Conservation (phyloP, 35 echinoderm and acorn worm genomes). For the Heliocidaris tuberculata region DNA sequence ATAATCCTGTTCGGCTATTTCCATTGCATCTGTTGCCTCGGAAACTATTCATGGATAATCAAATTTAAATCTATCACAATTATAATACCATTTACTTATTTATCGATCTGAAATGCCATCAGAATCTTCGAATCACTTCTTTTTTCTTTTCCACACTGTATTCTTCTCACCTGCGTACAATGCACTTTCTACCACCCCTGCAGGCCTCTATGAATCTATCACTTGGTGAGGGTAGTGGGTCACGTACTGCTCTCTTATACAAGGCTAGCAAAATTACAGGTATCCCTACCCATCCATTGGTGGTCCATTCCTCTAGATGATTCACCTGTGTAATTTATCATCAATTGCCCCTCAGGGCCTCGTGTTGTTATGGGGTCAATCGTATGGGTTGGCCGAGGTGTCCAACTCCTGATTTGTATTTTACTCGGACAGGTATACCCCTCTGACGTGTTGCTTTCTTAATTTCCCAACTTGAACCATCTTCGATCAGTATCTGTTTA, state of each 20-base stretch:
- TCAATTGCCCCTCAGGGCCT: neutral
- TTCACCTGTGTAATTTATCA: slow-evolving; percentile 12
- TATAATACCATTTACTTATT: too few relatives aligned
- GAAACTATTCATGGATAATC: too few relatives aligned
- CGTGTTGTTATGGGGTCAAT: neutral
- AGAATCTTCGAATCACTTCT: neutral
- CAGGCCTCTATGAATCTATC: neutral
- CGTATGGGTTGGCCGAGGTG: neutral
- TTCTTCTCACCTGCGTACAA: neutral
- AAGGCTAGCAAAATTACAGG: neutral
- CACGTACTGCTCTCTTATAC: neutral
- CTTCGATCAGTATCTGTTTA: neutral
- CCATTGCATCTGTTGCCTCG: too few relatives aligned
- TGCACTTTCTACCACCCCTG: neutral
- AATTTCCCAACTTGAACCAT: neutral
- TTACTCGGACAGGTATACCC: neutral
- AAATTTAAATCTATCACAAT: too few relatives aligned
- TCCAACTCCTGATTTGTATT: neutral
- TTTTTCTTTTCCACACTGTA: neutral
- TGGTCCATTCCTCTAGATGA: neutral
- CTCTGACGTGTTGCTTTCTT: neutral
- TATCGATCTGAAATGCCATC: neutral
- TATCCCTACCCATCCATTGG: neutral
- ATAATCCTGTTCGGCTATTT: too few relatives aligned
- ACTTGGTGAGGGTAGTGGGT: neutral